Evolutionary conservation across 2,888 invertebrate species (phyloP).

Genomic region (Napeogenes sylphis): DNA sequence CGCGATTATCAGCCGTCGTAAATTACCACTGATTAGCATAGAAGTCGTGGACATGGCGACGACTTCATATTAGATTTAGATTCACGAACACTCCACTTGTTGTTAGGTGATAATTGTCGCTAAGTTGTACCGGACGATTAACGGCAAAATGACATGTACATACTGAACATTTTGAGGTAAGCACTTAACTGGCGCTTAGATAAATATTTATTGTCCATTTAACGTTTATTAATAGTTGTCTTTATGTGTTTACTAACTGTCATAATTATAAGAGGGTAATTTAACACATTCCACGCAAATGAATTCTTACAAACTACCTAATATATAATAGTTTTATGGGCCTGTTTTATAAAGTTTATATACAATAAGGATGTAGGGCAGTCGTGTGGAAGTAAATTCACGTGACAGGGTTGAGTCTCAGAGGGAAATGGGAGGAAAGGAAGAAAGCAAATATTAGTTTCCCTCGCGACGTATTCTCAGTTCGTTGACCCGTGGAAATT

Average conservation of each 20-base stretch:
- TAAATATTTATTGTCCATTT: slow-evolving; percentile 10
- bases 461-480: slow-evolving; percentile 60
- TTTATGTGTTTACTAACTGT: no score
- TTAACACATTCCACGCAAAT: no score
- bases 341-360: no score
- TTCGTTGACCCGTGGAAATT: slow-evolving; percentile 69
- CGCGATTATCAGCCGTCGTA: slow-evolving; percentile 74
- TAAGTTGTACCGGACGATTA: slow-evolving; percentile 71
- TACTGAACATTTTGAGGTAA: slow-evolving; percentile 39
- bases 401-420: slow-evolving; percentile 56
- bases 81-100: slow-evolving; percentile 56
- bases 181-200: slow-evolving; percentile 8
- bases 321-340: background rate
- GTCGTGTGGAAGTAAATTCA: slow-evolving; percentile 62
- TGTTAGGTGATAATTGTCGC: slow-evolving; percentile 73
- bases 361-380: slow-evolving; percentile 39
- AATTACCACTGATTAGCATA: slow-evolving; percentile 74
- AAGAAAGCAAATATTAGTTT: slow-evolving; percentile 72
- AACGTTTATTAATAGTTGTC: background rate
- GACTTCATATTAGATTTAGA: slow-evolving; percentile 65
- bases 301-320: no score
- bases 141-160: slow-evolving; percentile 60
- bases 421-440: slow-evolving; percentile 62
- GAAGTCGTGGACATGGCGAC: slow-evolving; percentile 64
- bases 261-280: no score